Evolutionary conservation across 2,797 vertebrate genomes (phyloP).

Genomic region (Falco cherrug): DNA sequence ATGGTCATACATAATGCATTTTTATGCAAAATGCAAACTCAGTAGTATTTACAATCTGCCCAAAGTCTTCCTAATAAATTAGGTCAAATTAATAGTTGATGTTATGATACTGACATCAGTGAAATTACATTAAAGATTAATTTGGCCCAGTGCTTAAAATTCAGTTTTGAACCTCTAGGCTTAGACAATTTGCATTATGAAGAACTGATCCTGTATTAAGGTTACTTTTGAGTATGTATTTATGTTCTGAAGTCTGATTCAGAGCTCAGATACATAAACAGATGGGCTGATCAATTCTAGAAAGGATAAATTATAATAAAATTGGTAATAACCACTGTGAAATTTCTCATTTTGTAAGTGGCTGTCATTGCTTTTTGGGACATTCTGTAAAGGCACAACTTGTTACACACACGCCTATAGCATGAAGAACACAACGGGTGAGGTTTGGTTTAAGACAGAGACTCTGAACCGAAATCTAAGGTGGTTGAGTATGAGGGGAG

Average conservation of each 20-base stretch:
- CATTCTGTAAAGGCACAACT: background rate
- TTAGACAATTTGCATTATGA: conserved; percentile 39
- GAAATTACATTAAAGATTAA: conserved; percentile 66
- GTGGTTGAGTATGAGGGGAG: background rate
- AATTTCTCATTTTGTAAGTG: background rate
- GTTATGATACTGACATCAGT: conserved; percentile 58
- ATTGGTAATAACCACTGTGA: background rate
- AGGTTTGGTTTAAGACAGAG: background rate
- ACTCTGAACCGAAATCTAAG: background rate
- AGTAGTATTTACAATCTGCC: conserved; percentile 49
- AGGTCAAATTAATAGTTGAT: conserved; percentile 61
- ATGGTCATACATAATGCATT: conserved; percentile 13
- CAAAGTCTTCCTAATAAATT: conserved; percentile 55
- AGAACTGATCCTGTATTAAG: background rate
- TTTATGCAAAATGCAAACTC: conserved; percentile 21
- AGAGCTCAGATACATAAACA: background rate
- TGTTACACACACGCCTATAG: fast-evolving
- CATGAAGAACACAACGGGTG: background rate
- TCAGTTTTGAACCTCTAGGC: conserved; percentile 43
- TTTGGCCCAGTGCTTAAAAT: conserved; percentile 46
- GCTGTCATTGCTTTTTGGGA: background rate
- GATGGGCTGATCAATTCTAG: background rate
- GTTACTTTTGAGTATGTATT: background rate
- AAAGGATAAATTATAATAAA: background rate
- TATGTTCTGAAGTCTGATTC: background rate